Conservation (phyloP, 2,113 vertebrate species). For the Barbus barbus region DNA sequence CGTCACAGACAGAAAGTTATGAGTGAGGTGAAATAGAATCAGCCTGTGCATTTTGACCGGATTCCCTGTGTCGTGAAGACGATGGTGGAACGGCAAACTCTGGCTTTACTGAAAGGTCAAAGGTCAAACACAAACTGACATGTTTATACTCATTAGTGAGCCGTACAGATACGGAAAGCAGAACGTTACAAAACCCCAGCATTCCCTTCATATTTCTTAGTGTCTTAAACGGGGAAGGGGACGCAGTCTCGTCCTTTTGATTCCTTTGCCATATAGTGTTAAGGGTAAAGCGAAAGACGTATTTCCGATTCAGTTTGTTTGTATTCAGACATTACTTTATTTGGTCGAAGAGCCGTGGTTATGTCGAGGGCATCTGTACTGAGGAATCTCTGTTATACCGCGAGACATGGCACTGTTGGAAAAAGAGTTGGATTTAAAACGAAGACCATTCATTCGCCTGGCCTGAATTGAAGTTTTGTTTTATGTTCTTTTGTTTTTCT, state of each 20-base stretch:
- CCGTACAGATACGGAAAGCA: constrained; percentile 83
- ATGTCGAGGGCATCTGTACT: constrained; percentile 59
- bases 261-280: constrained; percentile 91
- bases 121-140: constrained; percentile 52
- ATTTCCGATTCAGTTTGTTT: constrained; percentile 77
- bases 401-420: constrained; percentile 58
- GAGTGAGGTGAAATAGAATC: background rate
- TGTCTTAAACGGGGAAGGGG: constrained; percentile 90
- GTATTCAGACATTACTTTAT: constrained; percentile 67
- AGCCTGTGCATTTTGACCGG: background rate
- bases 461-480: constrained; percentile 74
- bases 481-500: constrained; percentile 63
- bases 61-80: background rate
- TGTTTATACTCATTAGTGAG: constrained; percentile 72
- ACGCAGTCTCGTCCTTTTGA: constrained; percentile 67
- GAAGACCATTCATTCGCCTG: constrained; percentile 81
- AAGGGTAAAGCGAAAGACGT: constrained; percentile 80
- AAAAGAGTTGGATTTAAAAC: constrained; percentile 66
- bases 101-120: constrained; percentile 74
- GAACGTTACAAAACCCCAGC: constrained; percentile 83
- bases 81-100: constrained; percentile 68
- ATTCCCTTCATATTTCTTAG: constrained; percentile 91
- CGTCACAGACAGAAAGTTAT: constrained; percentile 38
- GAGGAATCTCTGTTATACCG: constrained; percentile 51
- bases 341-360: constrained; percentile 76